Percentiles rank a stretch among this genome's conserved stretches.
phyloP scores from a whole-genome alignment of 2,113 vertebrate genomes.

The Neodontobutis hainanensis region DNA sequence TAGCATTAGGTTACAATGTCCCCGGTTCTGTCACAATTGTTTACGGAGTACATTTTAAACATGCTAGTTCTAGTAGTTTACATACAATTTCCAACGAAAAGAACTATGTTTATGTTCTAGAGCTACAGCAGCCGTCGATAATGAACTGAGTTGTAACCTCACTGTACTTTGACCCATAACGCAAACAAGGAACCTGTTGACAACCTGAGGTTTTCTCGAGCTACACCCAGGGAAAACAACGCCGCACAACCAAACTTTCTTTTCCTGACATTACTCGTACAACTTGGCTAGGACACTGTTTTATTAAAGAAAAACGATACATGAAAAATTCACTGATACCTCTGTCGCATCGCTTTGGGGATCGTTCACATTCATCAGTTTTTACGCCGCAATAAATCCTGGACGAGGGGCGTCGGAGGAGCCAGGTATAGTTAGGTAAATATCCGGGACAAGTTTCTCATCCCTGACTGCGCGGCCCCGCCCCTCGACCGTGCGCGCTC shows the following conservation, averaged over 20 bases:
- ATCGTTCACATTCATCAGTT: slow-evolving; percentile 15
- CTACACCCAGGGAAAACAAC: slow-evolving; percentile 61
- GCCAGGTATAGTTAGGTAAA: slow-evolving; percentile 73
- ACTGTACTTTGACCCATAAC: slow-evolving; percentile 65
- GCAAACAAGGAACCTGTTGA: slow-evolving; percentile 70
- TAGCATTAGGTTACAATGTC: not conserved
- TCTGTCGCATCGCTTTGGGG: slow-evolving; percentile 45
- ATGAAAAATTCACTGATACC: slow-evolving; percentile 42
- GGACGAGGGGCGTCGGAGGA: slow-evolving; percentile 45
- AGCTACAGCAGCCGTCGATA: slow-evolving; percentile 18
- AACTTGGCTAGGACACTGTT: slow-evolving; percentile 22
- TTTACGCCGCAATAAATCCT: slow-evolving; percentile 26
- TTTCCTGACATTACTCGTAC: slow-evolving; percentile 20
- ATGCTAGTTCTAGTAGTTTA: not conserved
- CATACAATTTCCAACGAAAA: not conserved
- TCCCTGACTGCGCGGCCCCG: slow-evolving; percentile 66
- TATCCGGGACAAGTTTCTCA: slow-evolving; percentile 75
- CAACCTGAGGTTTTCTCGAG: slow-evolving; percentile 44
- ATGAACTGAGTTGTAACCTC: slow-evolving; percentile 36
- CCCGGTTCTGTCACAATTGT: not conserved
- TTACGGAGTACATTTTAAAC: not conserved
- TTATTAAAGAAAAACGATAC: slow-evolving; percentile 7
- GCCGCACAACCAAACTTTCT: slow-evolving; percentile 44
- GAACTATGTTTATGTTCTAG: slow-evolving; percentile 19
- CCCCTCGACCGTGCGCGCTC: slow-evolving; percentile 61